Conservation (phyloP, 1,140 invertebrate genomes). For the Tenebrio molitor region DNA sequence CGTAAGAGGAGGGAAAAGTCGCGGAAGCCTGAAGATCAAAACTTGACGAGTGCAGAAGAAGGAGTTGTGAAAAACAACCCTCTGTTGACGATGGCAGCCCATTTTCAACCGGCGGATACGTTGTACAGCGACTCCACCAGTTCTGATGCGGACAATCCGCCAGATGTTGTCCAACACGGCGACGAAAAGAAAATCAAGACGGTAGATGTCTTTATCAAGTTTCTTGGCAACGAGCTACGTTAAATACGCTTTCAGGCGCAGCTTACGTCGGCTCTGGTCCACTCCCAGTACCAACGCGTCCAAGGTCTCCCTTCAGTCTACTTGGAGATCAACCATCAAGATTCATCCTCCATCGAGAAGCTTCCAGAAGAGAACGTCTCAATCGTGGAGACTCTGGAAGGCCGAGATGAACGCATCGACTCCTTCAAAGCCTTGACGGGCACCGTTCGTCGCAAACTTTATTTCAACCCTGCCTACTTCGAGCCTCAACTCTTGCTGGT, state of each 20-base stretch:
- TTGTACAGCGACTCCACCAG: conserved; percentile 68
- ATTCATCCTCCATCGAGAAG: conserved; percentile 75
- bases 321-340: conserved; percentile 58
- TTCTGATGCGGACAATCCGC: conserved; percentile 61
- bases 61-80: conserved; percentile 84
- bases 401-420: conserved; percentile 72
- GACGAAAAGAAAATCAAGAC: conserved; percentile 56
- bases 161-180: conserved; percentile 60
- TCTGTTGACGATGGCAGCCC: conserved; percentile 71
- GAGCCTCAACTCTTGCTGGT: conserved; percentile 86
- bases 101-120: conserved; percentile 68
- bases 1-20: conserved; percentile 60
- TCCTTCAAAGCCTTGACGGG: conserved; percentile 74
- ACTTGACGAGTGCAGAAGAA: conserved; percentile 67
- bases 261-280: conserved; percentile 78
- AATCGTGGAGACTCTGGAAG: conserved; percentile 84
- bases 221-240: conserved; percentile 36
- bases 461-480: conserved; percentile 91
- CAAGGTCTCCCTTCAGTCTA: neutral
- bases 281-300: conserved; percentile 67
- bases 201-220: neutral
- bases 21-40: conserved; percentile 59
- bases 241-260: conserved; percentile 69
- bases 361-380: conserved; percentile 86
- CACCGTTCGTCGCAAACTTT: conserved; percentile 80